These are phyloP conservation scores for Calliphora vicina DNA, from an alignment of 1,140 invertebrate species.

Conservation along the genomic window DNA sequence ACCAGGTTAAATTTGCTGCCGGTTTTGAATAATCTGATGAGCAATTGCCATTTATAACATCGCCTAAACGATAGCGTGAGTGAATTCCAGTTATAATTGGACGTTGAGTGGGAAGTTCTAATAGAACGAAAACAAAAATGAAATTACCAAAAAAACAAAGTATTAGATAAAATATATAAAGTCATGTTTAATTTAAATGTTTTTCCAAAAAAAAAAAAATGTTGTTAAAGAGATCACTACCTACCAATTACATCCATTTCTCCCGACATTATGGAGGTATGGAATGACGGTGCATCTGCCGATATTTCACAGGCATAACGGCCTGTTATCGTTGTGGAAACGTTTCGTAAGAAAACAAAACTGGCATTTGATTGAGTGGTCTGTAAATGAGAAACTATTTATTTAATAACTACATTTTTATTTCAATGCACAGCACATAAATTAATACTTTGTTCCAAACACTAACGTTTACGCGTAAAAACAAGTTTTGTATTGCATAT, in stretches of 20 bases:
- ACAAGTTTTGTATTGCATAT: background rate
- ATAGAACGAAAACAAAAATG: constrained; percentile 38
- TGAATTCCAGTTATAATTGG: constrained; percentile 77
- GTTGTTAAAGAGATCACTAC: constrained; percentile 44
- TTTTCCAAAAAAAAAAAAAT: too few relatives aligned
- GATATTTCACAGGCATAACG: constrained; percentile 83
- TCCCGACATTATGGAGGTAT: constrained; percentile 75
- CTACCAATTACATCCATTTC: constrained; percentile 80
- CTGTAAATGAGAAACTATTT: constrained; percentile 56
- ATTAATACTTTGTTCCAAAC: too few relatives aligned
- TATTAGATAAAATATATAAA: background rate
- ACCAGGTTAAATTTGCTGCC: constrained; percentile 86
- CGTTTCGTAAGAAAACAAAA: constrained; percentile 68
- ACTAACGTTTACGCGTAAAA: too few relatives aligned
- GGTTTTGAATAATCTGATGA: constrained; percentile 78
- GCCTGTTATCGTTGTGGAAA: constrained; percentile 71
- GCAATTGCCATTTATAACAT: constrained; percentile 77
- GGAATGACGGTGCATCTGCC: constrained; percentile 84
- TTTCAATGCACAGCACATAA: too few relatives aligned
- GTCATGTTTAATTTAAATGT: background rate
- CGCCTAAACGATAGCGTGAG: constrained; percentile 74
- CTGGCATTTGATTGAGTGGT: constrained; percentile 70
- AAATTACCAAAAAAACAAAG: background rate
- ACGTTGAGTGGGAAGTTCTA: constrained; percentile 74
- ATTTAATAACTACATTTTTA: background rate